A percentile compares a stretch with the other conserved stretches of the same genome.
These are phyloP conservation scores for Leptinotarsa lineolata DNA, from an alignment of 1,140 invertebrate species.

Conservation along the genomic window DNA sequence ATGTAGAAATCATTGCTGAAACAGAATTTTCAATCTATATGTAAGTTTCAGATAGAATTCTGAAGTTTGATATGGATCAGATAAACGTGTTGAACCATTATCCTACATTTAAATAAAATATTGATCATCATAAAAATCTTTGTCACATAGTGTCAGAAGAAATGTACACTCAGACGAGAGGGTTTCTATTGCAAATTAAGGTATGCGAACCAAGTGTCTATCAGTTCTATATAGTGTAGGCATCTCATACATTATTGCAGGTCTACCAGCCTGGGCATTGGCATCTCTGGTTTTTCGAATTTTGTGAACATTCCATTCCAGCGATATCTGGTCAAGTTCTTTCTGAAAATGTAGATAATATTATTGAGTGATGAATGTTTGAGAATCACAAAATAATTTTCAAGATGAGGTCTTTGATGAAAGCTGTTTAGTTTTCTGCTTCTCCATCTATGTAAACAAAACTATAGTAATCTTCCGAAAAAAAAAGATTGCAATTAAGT, in stretches of 20 bases:
- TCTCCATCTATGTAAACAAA: too few species aligned
- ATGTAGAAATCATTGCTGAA: too few species aligned
- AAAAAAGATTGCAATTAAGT: too few species aligned
- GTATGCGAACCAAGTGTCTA: background rate
- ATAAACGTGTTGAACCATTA: background rate
- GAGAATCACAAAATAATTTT: too few species aligned
- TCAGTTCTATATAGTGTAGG: background rate
- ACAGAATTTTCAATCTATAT: too few species aligned
- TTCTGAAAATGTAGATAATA: too few species aligned
- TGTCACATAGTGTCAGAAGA: background rate
- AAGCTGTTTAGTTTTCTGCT: too few species aligned
- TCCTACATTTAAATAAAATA: constrained; percentile 1
- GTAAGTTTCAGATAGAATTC: too few species aligned
- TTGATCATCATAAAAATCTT: constrained; percentile 14
- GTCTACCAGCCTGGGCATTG: background rate
- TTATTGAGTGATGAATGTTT: too few species aligned
- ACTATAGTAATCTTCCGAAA: too few species aligned
- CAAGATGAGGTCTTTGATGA: too few species aligned
- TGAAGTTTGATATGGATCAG: too few species aligned
- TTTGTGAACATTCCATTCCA: constrained; percentile 22
- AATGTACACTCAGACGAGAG: background rate
- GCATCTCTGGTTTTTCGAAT: background rate
- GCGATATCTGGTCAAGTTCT: background rate
- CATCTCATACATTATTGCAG: constrained; percentile 20
- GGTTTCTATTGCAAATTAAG: background rate